Conservation (phyloP, 2,797 vertebrate species). For the Sebastes variabilis region DNA sequence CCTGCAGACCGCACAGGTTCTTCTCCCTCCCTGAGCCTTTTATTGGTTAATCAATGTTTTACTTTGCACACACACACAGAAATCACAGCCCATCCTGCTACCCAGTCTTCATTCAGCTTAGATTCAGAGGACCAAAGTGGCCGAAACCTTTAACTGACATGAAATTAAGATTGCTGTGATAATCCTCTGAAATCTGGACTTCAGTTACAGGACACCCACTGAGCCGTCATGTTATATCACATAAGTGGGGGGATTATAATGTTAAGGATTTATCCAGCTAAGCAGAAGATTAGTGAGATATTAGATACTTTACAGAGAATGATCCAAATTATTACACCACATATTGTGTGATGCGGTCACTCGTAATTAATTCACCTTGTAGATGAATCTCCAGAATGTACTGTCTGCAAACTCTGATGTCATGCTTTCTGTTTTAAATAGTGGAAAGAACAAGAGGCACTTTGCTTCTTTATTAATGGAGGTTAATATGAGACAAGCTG, state of each 20-base stretch:
- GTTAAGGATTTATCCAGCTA: constrained; percentile 49
- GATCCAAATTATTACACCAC: constrained; percentile 40
- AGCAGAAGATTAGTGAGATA: constrained; percentile 66
- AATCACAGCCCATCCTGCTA: not conserved
- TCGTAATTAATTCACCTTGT: constrained; percentile 9
- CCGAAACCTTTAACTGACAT: constrained; percentile 8
- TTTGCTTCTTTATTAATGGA: constrained; percentile 17
- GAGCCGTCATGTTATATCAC: constrained; percentile 17
- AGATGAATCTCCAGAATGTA: constrained; percentile 7
- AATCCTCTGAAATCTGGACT: constrained; percentile 64
- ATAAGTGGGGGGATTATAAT: constrained; percentile 48
- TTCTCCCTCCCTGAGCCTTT: constrained; percentile 3
- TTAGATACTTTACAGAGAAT: constrained; percentile 51
- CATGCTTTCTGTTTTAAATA: not conserved
- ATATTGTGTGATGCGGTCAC: not conserved
- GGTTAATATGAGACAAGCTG: constrained; percentile 43
- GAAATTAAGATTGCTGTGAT: constrained; percentile 48
- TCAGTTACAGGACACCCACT: constrained; percentile 47
- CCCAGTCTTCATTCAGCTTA: not conserved
- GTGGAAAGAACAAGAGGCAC: not conserved
- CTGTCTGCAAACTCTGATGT: not conserved
- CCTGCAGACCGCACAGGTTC: constrained; percentile 3
- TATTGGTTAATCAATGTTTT: constrained; percentile 40
- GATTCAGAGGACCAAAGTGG: not conserved
- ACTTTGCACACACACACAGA: constrained; percentile 23